Percentiles rank a stretch among this genome's conserved stretches.
Conservation (phyloP, 2,888 invertebrate genomes). For the Didymodactylos carnosus region DNA sequence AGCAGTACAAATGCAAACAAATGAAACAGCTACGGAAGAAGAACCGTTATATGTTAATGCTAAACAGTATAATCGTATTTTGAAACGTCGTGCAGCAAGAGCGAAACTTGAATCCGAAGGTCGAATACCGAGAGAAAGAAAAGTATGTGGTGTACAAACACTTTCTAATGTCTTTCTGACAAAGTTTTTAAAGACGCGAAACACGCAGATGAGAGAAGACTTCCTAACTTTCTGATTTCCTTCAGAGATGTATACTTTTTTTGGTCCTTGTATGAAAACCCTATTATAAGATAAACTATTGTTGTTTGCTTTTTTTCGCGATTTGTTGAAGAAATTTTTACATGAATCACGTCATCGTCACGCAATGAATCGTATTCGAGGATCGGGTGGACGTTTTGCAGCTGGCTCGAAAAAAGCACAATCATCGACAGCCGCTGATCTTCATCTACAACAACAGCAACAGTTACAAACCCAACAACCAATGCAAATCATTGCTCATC, state of each 20-base stretch:
- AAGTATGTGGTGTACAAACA: constrained; percentile 42
- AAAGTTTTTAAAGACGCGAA: too few species aligned
- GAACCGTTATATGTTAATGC: constrained; percentile 83
- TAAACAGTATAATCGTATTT: constrained; percentile 82
- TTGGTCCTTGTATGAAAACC: neutral
- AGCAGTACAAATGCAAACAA: neutral
- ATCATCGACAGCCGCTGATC: too few species aligned
- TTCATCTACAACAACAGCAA: too few species aligned
- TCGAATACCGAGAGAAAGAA: constrained; percentile 83
- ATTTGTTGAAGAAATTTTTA: too few species aligned
- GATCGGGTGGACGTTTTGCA: constrained; percentile 74
- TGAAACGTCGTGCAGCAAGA: constrained; percentile 75
- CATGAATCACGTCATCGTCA: constrained; percentile 88
- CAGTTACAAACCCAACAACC: too few species aligned
- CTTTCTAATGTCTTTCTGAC: neutral
- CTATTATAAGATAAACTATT: neutral
- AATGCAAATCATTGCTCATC: too few species aligned
- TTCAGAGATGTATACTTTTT: neutral
- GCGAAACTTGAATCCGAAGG: constrained; percentile 82
- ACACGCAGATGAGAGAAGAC: too few species aligned
- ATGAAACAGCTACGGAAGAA: neutral
- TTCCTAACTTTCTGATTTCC: neutral
- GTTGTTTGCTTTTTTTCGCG: constrained; percentile 34
- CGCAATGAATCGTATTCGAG: constrained; percentile 86
- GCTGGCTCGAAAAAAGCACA: constrained; percentile 7